Conservation (phyloP, 2,888 invertebrate genomes). For the Patella depressa region DNA sequence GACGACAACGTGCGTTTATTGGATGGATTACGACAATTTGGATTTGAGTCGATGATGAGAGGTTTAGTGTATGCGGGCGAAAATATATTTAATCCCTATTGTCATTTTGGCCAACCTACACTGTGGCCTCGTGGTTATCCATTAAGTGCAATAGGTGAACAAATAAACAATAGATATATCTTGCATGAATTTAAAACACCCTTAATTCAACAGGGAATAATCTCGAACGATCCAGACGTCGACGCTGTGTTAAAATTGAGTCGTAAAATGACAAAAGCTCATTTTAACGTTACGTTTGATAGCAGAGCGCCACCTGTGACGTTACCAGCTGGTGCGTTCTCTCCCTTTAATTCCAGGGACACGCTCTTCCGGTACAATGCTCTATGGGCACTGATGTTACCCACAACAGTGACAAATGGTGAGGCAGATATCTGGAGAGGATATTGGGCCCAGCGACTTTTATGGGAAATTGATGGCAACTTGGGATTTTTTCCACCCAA, state of each 20-base stretch:
- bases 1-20: slow-evolving; percentile 26
- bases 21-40: slow-evolving; percentile 18
- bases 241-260: slow-evolving; percentile 58
- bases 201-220: slow-evolving; percentile 55
- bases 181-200: slow-evolving; percentile 36
- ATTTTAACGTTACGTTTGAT: slow-evolving; percentile 50
- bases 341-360: slow-evolving; percentile 60
- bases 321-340: slow-evolving; percentile 45
- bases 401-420: slow-evolving; percentile 46
- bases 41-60: background rate
- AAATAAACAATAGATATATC: slow-evolving; percentile 22
- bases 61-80: slow-evolving; percentile 18
- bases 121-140: background rate
- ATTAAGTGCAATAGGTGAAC: background rate
- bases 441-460: slow-evolving; percentile 54
- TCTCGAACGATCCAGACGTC: slow-evolving; percentile 60
- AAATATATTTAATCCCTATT: background rate
- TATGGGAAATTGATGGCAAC: slow-evolving; percentile 47
- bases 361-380: slow-evolving; percentile 52
- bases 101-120: background rate
- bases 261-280: slow-evolving; percentile 28
- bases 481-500: slow-evolving; percentile 50
- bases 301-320: slow-evolving; percentile 46
- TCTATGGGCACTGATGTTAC: slow-evolving; percentile 55
- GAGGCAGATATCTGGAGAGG: slow-evolving; percentile 57